Percentiles rank a stretch among this genome's conserved stretches.
phyloP scores from a whole-genome alignment of 2,113 vertebrate species.

The Psittacara wagleri region DNA sequence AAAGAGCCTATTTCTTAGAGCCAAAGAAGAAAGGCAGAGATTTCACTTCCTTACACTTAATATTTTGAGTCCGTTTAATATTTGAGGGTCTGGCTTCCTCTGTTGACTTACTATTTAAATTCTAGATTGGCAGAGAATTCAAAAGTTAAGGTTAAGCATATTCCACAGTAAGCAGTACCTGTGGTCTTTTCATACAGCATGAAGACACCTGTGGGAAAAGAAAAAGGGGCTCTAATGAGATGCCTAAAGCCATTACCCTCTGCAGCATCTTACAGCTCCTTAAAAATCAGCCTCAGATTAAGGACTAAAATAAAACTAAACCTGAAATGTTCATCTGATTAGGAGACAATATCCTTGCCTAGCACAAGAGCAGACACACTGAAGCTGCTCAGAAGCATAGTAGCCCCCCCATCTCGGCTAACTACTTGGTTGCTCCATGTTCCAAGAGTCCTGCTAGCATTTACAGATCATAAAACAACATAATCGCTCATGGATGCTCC shows the following conservation, averaged over 20 bases:
- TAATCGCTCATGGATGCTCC: not conserved
- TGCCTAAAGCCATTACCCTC: not conserved
- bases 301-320: not conserved
- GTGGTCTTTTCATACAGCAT: not conserved
- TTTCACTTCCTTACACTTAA: not conserved
- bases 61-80: not conserved
- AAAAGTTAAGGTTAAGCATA: not conserved
- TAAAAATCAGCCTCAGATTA: not conserved
- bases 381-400: not conserved
- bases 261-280: not conserved
- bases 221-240: not conserved
- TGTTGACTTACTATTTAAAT: not conserved
- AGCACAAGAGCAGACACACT: not conserved
- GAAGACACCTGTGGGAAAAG: not conserved
- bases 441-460: not conserved
- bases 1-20: not conserved
- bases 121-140: not conserved
- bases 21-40: not conserved
- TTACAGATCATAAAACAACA: not conserved
- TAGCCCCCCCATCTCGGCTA: not conserved
- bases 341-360: not conserved
- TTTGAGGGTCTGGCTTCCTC: not conserved
- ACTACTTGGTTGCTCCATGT: not conserved
- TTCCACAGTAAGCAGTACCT: not conserved
- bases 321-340: not conserved